A percentile compares a stretch with the other conserved stretches of the same genome.
phyloP scores from a whole-genome alignment of 2,113 vertebrate genomes.

The Myotis lucifugus region DNA sequence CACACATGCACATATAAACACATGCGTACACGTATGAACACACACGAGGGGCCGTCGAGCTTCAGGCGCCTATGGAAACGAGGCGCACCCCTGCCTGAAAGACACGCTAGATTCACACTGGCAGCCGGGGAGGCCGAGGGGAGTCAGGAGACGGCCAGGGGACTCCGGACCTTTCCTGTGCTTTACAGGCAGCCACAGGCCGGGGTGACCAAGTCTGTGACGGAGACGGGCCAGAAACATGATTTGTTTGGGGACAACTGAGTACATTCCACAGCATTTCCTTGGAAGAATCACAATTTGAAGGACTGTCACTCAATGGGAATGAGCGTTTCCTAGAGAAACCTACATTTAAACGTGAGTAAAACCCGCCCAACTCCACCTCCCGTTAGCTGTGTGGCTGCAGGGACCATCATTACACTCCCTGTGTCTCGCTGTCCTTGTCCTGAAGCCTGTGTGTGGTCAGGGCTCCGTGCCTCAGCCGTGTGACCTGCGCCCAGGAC shows the following conservation, averaged over 20 bases:
- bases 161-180: not conserved
- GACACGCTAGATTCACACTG: not conserved
- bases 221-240: not conserved
- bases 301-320: not conserved
- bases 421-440: not conserved
- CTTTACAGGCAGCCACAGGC: not conserved
- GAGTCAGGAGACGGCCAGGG: not conserved
- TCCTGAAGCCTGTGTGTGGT: not conserved
- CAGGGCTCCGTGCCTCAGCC: not conserved
- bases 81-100: not conserved
- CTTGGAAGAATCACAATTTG: not conserved
- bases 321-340: not conserved
- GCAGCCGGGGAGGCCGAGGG: not conserved
- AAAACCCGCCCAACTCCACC: not conserved
- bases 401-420: not conserved
- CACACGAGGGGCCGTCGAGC: not conserved
- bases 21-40: not conserved
- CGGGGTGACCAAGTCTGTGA: not conserved
- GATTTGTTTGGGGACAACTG: not conserved
- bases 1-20: too few relatives aligned
- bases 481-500: not conserved
- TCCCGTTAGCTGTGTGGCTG: not conserved
- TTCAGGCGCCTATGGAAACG: not conserved
- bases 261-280: not conserved
- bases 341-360: not conserved